These are phyloP conservation scores for Canis aureus DNA, from an alignment of 2,113 vertebrate species.

Conservation along the genomic window DNA sequence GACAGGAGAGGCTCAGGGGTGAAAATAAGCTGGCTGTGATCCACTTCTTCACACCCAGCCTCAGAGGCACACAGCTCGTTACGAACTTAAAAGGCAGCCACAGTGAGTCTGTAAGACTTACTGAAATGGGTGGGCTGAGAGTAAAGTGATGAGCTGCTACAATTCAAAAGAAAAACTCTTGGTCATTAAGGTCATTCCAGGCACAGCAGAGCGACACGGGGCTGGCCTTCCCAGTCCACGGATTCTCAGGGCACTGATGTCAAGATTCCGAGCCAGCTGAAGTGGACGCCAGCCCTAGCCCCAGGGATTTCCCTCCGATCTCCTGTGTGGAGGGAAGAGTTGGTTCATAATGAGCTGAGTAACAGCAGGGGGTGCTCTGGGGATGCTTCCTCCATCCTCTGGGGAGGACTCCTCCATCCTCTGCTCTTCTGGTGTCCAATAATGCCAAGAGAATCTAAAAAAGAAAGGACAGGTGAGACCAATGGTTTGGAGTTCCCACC, in stretches of 20 bases:
- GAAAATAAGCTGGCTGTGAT: neutral
- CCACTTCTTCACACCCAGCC: neutral
- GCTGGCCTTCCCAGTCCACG: neutral
- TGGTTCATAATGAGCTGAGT: neutral
- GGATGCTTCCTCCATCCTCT: neutral
- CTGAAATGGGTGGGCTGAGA: neutral
- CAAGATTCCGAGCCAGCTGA: neutral
- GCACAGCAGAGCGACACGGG: accelerated
- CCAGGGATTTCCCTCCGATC: neutral
- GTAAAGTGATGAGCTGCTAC: neutral
- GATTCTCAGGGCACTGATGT: no score
- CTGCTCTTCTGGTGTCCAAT: neutral
- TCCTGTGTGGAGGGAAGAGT: neutral
- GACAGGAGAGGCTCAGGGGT: neutral
- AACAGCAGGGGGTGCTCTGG: neutral
- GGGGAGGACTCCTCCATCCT: neutral
- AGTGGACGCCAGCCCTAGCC: neutral
- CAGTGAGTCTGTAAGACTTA: neutral
- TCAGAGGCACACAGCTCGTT: neutral
- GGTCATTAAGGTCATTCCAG: neutral
- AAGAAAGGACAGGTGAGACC: neutral
- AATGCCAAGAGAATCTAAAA: neutral
- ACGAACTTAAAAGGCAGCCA: neutral
- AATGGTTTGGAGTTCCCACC: neutral
- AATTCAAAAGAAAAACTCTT: neutral